These are phyloP conservation scores for Drosophila formosana DNA, from an alignment of 2,888 invertebrate genomes.

Conservation along the genomic window DNA sequence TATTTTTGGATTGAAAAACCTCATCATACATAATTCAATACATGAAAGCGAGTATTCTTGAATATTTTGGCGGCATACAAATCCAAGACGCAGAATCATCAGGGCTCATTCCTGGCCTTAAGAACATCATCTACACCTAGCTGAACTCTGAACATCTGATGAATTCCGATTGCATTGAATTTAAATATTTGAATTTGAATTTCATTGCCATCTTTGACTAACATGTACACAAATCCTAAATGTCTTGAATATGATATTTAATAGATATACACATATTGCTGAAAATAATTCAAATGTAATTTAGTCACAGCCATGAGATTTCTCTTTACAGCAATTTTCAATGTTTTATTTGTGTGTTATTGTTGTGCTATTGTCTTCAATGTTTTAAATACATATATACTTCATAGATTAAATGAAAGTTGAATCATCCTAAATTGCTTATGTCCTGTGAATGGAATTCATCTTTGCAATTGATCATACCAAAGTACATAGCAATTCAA, in stretches of 20 bases:
- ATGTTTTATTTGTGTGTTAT: no score
- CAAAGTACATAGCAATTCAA: not conserved
- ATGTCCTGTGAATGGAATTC: not conserved
- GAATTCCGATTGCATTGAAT: conserved; percentile 52
- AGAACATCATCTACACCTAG: conserved; percentile 7
- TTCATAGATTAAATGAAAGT: not conserved
- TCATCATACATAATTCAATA: conserved; percentile 56
- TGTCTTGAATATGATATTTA: not conserved
- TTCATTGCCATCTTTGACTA: conserved; percentile 10
- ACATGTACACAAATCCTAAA: conserved; percentile 3
- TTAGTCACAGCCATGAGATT: not conserved
- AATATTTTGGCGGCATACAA: conserved; percentile 53
- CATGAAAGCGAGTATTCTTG: conserved; percentile 11
- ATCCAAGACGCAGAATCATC: conserved; percentile 19
- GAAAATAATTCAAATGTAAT: not conserved
- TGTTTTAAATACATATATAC: no score
- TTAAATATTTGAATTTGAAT: conserved; percentile 45
- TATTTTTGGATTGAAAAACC: conserved; percentile 26
- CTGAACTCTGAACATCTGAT: conserved; percentile 18
- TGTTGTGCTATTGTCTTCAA: no score
- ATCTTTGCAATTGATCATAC: not conserved
- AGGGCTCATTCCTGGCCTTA: conserved; percentile 9
- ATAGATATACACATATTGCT: not conserved
- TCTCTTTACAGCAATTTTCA: no score
- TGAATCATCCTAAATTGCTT: not conserved